A percentile compares a stretch with the other conserved stretches of the same genome.
These are phyloP conservation scores for Manacus vitellinus DNA, from an alignment of 2,113 vertebrate species.

Conservation along the genomic window DNA sequence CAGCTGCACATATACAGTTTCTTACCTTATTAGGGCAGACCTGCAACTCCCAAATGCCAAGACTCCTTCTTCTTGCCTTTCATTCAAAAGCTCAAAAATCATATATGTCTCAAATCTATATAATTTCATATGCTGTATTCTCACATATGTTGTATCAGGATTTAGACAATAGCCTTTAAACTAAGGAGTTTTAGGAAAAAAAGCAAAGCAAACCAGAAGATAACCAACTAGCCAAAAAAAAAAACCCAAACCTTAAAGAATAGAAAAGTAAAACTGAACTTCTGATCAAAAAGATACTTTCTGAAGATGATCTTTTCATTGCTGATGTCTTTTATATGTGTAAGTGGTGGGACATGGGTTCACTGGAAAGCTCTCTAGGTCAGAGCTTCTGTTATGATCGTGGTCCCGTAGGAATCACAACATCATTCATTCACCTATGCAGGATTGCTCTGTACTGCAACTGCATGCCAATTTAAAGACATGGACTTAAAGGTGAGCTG, in stretches of 20 bases:
- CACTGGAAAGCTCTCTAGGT: not conserved
- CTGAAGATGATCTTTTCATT: not conserved
- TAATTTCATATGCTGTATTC: not conserved
- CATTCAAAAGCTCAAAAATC: not conserved
- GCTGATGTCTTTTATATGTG: not conserved
- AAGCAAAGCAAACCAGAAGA: not conserved
- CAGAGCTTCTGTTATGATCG: not conserved
- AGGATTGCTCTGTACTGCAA: not conserved
- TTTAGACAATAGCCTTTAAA: not conserved
- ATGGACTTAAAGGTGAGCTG: not conserved
- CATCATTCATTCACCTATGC: not conserved
- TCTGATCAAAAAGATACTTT: not conserved
- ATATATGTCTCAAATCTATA: not conserved
- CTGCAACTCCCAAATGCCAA: not conserved
- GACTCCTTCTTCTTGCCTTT: not conserved
- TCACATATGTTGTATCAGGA: not conserved
- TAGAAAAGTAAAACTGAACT: not conserved
- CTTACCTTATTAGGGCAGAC: not conserved
- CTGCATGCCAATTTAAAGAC: not conserved
- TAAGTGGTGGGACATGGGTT: not conserved
- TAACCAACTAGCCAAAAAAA: not conserved
- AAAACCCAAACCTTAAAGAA: not conserved
- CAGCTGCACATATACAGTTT: not conserved
- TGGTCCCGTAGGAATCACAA: not conserved
- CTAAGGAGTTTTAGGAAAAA: not conserved